Conservation (phyloP, 2,113 vertebrate genomes). For the Sinocyclocheilus anophthalmus region DNA sequence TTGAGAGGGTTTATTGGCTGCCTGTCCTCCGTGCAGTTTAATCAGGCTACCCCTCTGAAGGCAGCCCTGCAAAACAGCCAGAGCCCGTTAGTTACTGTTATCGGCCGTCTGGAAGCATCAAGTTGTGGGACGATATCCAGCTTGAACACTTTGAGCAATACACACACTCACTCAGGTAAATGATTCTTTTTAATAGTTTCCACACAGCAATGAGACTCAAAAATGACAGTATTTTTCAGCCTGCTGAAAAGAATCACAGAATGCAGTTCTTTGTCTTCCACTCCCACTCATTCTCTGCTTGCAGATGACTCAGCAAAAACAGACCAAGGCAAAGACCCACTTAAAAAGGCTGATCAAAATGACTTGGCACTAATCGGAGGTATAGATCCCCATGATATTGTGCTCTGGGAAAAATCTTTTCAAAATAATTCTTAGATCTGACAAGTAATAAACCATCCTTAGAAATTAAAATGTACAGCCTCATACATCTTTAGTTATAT, state of each 20-base stretch:
- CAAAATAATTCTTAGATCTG: neutral
- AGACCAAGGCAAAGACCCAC: constrained; percentile 84
- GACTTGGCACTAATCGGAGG: constrained; percentile 86
- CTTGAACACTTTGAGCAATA: constrained; percentile 68
- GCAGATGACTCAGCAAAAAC: constrained; percentile 86
- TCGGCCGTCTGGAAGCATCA: constrained; percentile 82
- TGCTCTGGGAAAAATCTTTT: neutral
- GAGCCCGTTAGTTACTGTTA: constrained; percentile 79
- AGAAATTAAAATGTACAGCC: neutral
- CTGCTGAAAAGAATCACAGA: neutral
- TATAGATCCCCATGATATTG: constrained; percentile 51
- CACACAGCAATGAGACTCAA: neutral
- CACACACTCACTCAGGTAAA: constrained; percentile 86
- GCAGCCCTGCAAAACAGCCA: constrained; percentile 85
- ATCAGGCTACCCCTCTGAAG: constrained; percentile 88
- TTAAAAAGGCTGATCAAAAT: constrained; percentile 79
- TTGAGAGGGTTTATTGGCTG: constrained; percentile 87
- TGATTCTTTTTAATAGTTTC: constrained; percentile 6
- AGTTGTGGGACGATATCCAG: constrained; percentile 79
- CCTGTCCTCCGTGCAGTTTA: constrained; percentile 92
- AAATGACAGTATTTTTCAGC: neutral
- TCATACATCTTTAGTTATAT: neutral
- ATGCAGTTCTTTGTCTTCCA: neutral
- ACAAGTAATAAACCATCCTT: neutral
- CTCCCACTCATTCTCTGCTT: constrained; percentile 49